Conservation (phyloP, 2,888 invertebrate genomes). For the Petrolisthes manimaculis region DNA sequence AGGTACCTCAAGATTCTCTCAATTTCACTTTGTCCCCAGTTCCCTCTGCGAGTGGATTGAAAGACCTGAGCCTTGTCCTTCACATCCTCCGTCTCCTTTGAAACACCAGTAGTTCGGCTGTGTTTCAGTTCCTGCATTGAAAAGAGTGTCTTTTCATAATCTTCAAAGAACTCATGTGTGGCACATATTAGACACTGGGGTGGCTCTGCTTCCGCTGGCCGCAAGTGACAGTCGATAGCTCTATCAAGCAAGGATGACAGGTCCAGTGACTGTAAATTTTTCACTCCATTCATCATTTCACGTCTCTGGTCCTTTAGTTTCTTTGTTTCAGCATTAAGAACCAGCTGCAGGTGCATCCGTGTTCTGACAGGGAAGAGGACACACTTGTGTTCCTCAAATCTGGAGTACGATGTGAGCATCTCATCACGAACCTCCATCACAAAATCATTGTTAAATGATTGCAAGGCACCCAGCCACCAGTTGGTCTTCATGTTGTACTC, state of each 20-base stretch:
- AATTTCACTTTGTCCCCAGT: slow-evolving; percentile 77
- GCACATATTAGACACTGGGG: slow-evolving; percentile 70
- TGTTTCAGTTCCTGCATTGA: slow-evolving; percentile 71
- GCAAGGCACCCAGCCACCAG: slow-evolving; percentile 65
- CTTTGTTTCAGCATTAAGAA: slow-evolving; percentile 69
- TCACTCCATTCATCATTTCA: slow-evolving; percentile 69
- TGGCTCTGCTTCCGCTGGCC: slow-evolving; percentile 67
- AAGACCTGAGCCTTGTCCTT: slow-evolving; percentile 68
- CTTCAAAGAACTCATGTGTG: slow-evolving; percentile 70
- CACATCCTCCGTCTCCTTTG: slow-evolving; percentile 67
- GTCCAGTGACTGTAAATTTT: slow-evolving; percentile 68
- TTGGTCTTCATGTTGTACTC: slow-evolving; percentile 12
- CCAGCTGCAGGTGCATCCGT: slow-evolving; percentile 68
- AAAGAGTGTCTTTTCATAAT: slow-evolving; percentile 73
- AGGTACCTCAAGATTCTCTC: slow-evolving; percentile 75
- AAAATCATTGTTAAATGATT: slow-evolving; percentile 63
- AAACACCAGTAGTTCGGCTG: slow-evolving; percentile 58
- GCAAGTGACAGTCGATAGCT: slow-evolving; percentile 76
- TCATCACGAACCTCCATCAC: slow-evolving; percentile 63
- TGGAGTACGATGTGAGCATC: slow-evolving; percentile 55
- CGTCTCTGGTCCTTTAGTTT: slow-evolving; percentile 69
- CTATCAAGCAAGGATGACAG: slow-evolving; percentile 70
- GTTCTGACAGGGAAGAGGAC: slow-evolving; percentile 61
- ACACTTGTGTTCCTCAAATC: slow-evolving; percentile 64
- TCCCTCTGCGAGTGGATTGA: slow-evolving; percentile 73